Base-by-base conservation (phyloP, 2,797 vertebrate genomes). In the Psittacula echo region DNA sequence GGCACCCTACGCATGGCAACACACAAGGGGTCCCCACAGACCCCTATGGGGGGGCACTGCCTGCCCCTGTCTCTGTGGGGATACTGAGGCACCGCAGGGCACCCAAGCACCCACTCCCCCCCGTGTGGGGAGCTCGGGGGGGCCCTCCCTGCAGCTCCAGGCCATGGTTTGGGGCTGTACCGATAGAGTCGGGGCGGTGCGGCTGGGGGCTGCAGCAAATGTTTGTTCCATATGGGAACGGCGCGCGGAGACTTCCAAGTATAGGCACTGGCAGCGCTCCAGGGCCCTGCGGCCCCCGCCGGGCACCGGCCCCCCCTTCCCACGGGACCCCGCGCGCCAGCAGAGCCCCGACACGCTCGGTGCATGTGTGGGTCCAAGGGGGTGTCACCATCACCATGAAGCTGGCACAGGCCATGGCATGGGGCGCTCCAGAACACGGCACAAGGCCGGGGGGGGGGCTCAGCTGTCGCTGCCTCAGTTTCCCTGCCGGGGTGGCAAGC, bases 141-240 rank as follows among this genome's bases (percentile, higher is more conserved):
- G 8, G 12, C 39, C 72, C 61, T 19, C 13, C 6, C 20, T 11
- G 11, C 60, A 62, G 83, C 87, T 60, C 51, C 84, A 58, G 87
- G 90, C 90, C 45, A 16, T 17, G 60, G 53, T 80, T 47, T 80
- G 84, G 87, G 87, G 87, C 90, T 50, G 92, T 74, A 95, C 89
- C 92, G 90, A 94, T 90, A 85, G 92, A 73, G 86, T 72, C 41
- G 34, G 81, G 88, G 89, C 54, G 62, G 92, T n/a, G 67, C 56
- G 84, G 93, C 73, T 41, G 85, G 93, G 95, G 94, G 95, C 88
- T 85, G 86, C 95, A 90, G 73, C 51, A 92, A 95, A 96, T 94
- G 94, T 95, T 96, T 91, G 93, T 95, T 95, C 94, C 96, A 94
- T 95, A 92, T 95, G 89, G 93, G 96, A 96, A 90, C 79, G 62